Percentiles rank a stretch among this genome's conserved stretches.
Evolutionary conservation across 2,797 vertebrate species (phyloP).

Genomic region (Rhinoraja longicauda): DNA sequence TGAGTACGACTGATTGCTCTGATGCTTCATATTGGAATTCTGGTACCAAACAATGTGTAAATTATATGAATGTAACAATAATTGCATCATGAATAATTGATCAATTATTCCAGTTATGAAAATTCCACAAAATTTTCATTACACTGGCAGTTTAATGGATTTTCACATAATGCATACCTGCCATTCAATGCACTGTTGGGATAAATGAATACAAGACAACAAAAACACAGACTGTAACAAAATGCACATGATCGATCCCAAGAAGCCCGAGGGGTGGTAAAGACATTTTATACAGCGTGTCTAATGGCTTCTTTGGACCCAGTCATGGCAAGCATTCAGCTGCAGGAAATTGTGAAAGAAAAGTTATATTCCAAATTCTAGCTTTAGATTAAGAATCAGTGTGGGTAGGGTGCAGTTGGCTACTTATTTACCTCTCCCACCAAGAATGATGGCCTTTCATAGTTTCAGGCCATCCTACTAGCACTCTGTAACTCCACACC

Average conservation of each 20-base stretch:
- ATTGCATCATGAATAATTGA: constrained; percentile 5
- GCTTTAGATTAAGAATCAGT: constrained; percentile 35
- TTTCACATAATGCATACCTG: constrained; percentile 20
- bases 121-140: neutral
- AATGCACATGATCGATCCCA: constrained; percentile 26
- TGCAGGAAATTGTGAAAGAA: constrained; percentile 33
- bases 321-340: constrained; percentile 33
- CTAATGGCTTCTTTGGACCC: constrained; percentile 28
- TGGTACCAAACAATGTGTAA: too few species aligned
- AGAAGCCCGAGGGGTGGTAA: constrained; percentile 31
- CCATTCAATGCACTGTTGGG: constrained; percentile 9
- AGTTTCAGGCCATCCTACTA: neutral
- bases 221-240: constrained; percentile 13
- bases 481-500: neutral
- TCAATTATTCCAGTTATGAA: neutral
- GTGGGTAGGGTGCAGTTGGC: neutral
- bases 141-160: constrained; percentile 7
- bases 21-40: neutral
- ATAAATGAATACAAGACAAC: constrained; percentile 37
- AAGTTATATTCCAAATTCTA: neutral
- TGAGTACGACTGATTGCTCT: neutral
- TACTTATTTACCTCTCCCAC: constrained; percentile 11
- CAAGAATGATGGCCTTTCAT: neutral
- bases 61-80: neutral
- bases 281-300: constrained; percentile 37